These are phyloP conservation scores for Pseudomyrmex concolor DNA, from an alignment of 1,140 invertebrate species.

Conservation along the genomic window DNA sequence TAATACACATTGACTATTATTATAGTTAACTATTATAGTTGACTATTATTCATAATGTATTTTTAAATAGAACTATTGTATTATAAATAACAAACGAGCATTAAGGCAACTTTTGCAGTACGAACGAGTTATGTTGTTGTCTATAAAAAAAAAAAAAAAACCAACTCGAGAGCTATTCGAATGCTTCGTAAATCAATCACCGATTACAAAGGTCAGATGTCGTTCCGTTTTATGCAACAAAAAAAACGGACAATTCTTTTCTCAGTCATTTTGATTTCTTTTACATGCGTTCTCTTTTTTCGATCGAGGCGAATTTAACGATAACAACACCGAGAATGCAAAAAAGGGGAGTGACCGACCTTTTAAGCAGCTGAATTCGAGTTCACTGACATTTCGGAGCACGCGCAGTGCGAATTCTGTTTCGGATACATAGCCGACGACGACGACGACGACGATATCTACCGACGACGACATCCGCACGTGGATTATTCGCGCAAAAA, in stretches of 20 bases:
- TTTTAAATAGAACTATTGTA: conserved; percentile 10
- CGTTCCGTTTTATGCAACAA: neutral
- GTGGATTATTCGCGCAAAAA: conserved; percentile 22
- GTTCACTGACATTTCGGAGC: conserved; percentile 74
- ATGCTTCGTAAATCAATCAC: neutral
- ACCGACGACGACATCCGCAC: neutral
- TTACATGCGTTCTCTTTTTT: neutral
- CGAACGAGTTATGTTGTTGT: neutral
- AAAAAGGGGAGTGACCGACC: conserved; percentile 19
- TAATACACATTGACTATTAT: too few relatives aligned
- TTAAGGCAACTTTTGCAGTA: neutral
- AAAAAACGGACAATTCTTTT: neutral
- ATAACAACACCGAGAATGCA: neutral
- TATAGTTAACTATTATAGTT: too few relatives aligned
- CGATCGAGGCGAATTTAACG: conserved; percentile 1
- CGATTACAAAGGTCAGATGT: neutral
- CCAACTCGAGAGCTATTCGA: neutral
- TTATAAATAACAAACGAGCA: neutral
- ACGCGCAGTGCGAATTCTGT: conserved; percentile 67
- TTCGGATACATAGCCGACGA: conserved; percentile 30
- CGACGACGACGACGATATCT: neutral
- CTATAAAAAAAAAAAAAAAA: neutral
- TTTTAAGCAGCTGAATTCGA: conserved; percentile 59
- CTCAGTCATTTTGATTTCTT: neutral
- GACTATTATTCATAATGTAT: too few relatives aligned